Percentiles rank a stretch among this genome's conserved stretches.
Conservation (phyloP, 2,113 vertebrate species). For the Tragelaphus strepsiceros region DNA sequence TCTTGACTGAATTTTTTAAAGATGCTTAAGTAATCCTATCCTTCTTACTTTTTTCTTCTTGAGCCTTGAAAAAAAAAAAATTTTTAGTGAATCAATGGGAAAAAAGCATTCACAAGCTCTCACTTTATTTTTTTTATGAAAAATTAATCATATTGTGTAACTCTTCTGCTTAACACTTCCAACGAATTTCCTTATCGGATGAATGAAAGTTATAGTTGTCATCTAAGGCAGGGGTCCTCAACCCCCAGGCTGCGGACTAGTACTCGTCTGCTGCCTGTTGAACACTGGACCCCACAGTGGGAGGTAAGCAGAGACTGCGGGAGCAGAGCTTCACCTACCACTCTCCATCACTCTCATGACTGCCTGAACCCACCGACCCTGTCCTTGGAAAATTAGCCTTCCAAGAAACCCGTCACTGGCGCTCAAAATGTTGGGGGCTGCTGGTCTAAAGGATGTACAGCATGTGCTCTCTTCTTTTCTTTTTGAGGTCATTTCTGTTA, state of each 20-base stretch:
- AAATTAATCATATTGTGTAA: neutral
- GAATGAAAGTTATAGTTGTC: neutral
- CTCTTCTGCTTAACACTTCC: neutral
- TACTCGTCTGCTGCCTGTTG: neutral
- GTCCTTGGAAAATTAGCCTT: neutral
- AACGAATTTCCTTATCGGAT: neutral
- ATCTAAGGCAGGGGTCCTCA: neutral
- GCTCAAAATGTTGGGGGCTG: neutral
- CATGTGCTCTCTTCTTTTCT: neutral
- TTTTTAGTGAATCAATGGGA: neutral
- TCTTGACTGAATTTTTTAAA: neutral
- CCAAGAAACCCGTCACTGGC: neutral
- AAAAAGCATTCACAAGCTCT: neutral
- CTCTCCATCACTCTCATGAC: neutral
- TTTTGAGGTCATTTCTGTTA: neutral
- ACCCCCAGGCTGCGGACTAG: accelerated
- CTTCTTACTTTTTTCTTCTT: neutral
- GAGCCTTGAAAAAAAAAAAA: neutral
- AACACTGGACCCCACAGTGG: neutral
- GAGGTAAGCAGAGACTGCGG: neutral
- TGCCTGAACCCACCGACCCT: neutral
- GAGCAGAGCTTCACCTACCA: neutral
- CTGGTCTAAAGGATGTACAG: neutral
- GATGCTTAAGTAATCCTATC: neutral
- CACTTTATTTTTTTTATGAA: neutral